These are phyloP conservation scores for Lagodon rhomboides DNA, from an alignment of 2,797 vertebrate genomes.

Conservation along the genomic window DNA sequence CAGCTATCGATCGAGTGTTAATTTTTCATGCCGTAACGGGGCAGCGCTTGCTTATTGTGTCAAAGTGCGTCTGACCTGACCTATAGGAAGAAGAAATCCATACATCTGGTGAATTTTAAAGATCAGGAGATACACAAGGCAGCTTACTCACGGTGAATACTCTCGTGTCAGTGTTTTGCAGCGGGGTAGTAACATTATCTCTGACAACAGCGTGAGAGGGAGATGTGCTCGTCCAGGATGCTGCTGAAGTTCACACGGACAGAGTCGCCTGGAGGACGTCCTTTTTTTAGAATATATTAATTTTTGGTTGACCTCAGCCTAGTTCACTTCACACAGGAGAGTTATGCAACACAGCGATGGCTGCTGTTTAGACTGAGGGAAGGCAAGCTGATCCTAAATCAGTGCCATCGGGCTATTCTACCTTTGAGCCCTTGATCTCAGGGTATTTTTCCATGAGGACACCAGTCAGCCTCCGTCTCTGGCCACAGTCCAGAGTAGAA, in stretches of 20 bases:
- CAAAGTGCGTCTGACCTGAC: constrained; percentile 31
- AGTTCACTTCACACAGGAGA: constrained; percentile 19
- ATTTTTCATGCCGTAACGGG: constrained; percentile 48
- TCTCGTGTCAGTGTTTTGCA: constrained; percentile 13
- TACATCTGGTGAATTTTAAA: constrained; percentile 7
- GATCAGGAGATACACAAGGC: constrained; percentile 23
- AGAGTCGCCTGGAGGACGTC: neutral
- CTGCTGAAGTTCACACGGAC: constrained; percentile 30
- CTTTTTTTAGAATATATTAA: constrained; percentile 29
- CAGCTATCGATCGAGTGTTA: constrained; percentile 46
- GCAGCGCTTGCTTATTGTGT: constrained; percentile 29
- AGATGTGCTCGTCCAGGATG: constrained; percentile 23
- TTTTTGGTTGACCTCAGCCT: constrained; percentile 31
- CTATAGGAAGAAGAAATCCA: constrained; percentile 25
- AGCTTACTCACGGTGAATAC: neutral
- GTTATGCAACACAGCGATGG: constrained; percentile 35
- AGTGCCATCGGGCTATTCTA: constrained; percentile 36
- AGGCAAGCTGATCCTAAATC: constrained; percentile 57
- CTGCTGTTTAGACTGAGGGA: constrained; percentile 18
- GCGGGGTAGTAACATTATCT: constrained; percentile 22
- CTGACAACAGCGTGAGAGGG: constrained; percentile 8
- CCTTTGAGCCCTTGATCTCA: constrained; percentile 35
- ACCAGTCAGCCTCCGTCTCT: constrained; percentile 24
- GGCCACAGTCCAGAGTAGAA: constrained; percentile 13
- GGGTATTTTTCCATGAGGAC: constrained; percentile 60